Base-by-base conservation (phyloP, 1,140 invertebrate species). In the Formica exsecta region DNA sequence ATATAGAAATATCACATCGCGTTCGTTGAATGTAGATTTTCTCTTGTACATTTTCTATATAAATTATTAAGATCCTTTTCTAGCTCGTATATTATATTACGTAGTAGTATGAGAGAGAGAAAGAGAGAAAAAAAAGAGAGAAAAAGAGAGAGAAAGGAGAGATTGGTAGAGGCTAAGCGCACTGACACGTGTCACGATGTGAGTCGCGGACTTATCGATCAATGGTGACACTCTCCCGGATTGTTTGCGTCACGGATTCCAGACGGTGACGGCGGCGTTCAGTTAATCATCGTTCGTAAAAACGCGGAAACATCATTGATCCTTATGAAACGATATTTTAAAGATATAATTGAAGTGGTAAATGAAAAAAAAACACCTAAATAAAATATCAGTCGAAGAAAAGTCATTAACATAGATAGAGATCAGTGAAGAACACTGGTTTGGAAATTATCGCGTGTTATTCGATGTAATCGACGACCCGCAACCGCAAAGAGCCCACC, bases 11-110 rank as follows among this genome's bases (percentile, higher is more conserved):
- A 93, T 92, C 89, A 91, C 90, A 92, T 51, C 91, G 92, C 93
- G 91, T 93, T 93, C 92, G 91, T 94, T 94, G 93, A 90, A 93
- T 94, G 93, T 95, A 95, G 93, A 95, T 94, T 94, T 95, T 94
- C 93, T 95, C 93, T 95, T 95, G 93, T 95, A 95, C 91, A 94
- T 95, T 94, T 94, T 94, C 93, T 94, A 94, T 94, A 95, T 94
- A 93, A 93, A 93, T 94, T 93, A 94, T 94, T 92, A 93, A 93
- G 90, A 92, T 89, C 90, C 64, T 84, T 91, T 90, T 90, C 87
- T 92, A 91, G 86, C 86, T 87, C 59, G 86, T 91, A 92, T 88
- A 73, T 83, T 83, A 73, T 81, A 81, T 81, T 81, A 81, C 25
- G 79, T 73, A 81, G 54, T 61, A n/a, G 16, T 51, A 25, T 48